Evolutionary conservation across 1,140 invertebrate species (phyloP), one percentile per base, ranked within the genome.

Genomic region (Tetramorium parvispinum): DNA sequence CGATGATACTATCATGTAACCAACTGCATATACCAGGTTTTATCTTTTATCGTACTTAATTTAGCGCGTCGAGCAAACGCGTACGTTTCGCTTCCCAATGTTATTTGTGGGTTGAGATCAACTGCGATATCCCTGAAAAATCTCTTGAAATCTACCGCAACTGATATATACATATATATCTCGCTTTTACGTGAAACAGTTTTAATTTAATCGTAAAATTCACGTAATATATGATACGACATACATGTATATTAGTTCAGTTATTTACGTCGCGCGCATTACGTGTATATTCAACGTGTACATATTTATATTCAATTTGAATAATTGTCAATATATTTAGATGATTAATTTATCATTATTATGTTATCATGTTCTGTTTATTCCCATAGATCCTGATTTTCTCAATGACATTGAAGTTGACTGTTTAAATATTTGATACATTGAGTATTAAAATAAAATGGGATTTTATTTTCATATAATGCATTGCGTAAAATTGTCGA

Each of bases 31-130:
- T 40, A 83, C 37, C 53, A 61, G 18, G 8, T 83, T 83, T 83
- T 83, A 83, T 83, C 79, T 82, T 73, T 37, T 59, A 82, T 59
- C 79, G 18, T 75, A 40, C n/a, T 83, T 83, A 83, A 83, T 83
- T 83, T 75, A 75, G 24, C 68, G 68, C 40, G 27, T 83, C 43
- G 68, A 27, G 3, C 16, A 71, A 61, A n/a, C 77, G 11, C 61
- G 13, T 79, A 75, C 18, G 68, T 83, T 83, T 59, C 24, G 18
- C 18, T 18, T 73, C 79, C 40, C 24, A 73, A 82, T 57, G 73
- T 73, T 37, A 73, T 57, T 57, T 70, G 18, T 16, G 27, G 49
- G 1, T 68, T 32, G 24, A 27, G n/a, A 70, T 71, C 16, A 32
- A 73, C 3, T 46, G 16, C 18, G 21, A 49, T 70, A 27, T 57